A percentile compares a stretch with the other conserved stretches of the same genome.
Evolutionary conservation across 2,888 invertebrate species (phyloP).

Genomic region (Drosophila maculinotata): DNA sequence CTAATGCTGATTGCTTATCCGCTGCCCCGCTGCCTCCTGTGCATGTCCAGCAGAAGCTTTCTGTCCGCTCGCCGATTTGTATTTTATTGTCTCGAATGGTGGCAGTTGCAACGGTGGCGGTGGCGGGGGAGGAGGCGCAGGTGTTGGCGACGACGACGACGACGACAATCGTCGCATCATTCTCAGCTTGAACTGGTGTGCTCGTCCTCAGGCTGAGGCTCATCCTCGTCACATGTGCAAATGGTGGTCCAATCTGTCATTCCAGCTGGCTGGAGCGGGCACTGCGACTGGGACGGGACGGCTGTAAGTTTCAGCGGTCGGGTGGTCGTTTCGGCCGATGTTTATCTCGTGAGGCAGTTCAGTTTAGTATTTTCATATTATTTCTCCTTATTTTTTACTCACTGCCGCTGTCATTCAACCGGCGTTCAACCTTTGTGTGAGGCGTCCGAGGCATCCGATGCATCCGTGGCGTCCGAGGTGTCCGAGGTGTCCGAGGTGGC

Average conservation of each 20-base stretch:
- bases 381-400: constrained; percentile 15
- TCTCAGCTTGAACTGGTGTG: constrained; percentile 4
- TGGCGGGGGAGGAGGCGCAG: neutral
- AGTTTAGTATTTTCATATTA: constrained; percentile 46
- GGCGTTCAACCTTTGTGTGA: constrained; percentile 61
- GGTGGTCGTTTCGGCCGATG: constrained; percentile 62
- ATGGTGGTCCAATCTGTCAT: constrained; percentile 67
- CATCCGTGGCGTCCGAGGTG: too few species aligned
- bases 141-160: neutral
- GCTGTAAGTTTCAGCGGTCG: constrained; percentile 46
- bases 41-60: neutral
- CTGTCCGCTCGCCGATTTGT: constrained; percentile 39
- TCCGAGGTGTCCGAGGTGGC: neutral
- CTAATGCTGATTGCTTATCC: neutral
- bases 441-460: too few species aligned
- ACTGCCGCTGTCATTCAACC: constrained; percentile 64
- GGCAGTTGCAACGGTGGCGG: neutral
- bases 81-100: constrained; percentile 46
- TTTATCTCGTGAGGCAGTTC: constrained; percentile 58
- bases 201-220: constrained; percentile 8
- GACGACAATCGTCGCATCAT: constrained; percentile 37
- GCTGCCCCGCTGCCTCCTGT: constrained; percentile 2
- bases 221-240: constrained; percentile 60
- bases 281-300: neutral
- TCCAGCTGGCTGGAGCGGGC: constrained; percentile 48